Evolutionary conservation across 2,113 vertebrate species (phyloP).

Genomic region (Psilopsiagon aymara): DNA sequence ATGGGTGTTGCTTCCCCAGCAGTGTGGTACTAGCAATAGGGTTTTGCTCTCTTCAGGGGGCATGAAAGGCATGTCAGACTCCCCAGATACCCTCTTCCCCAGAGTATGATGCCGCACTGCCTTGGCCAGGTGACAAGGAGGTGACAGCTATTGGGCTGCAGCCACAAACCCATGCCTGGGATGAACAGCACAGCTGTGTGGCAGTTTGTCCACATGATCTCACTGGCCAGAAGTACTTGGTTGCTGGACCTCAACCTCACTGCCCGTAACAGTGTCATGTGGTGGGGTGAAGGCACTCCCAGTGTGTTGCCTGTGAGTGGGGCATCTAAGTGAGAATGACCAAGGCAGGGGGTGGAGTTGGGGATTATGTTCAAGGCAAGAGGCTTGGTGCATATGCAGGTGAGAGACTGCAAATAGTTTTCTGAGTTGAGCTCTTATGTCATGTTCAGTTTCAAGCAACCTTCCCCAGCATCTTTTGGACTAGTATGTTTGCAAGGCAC

Average conservation of each 20-base stretch:
- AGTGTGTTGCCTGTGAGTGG: background rate
- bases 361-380: background rate
- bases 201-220: background rate
- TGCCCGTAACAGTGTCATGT: background rate
- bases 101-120: background rate
- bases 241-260: background rate
- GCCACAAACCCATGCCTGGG: fast-evolving
- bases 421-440: background rate
- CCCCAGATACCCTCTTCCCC: background rate
- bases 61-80: background rate
- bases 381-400: background rate
- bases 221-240: background rate
- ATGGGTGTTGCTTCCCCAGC: background rate
- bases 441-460: background rate
- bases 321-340: background rate
- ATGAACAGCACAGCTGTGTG: background rate
- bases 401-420: background rate
- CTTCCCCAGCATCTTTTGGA: background rate
- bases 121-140: background rate
- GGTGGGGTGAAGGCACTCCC: background rate
- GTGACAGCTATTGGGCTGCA: background rate
- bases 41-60: background rate
- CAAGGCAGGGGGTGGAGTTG: background rate
- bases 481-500: background rate
- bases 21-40: background rate